These are phyloP conservation scores for Bibio marci DNA, from an alignment of 2,888 invertebrate species.

Conservation along the genomic window DNA sequence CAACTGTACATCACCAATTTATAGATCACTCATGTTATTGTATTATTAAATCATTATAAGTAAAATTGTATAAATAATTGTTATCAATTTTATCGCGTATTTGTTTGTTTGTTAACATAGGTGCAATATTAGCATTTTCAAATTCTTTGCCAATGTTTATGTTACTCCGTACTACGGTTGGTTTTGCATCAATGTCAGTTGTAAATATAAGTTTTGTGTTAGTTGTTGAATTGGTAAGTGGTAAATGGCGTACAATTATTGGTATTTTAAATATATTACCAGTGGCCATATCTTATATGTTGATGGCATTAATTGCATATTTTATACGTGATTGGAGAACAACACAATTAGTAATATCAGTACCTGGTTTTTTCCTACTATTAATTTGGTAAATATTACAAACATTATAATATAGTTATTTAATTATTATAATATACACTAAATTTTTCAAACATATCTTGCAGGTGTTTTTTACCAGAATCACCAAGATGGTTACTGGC, in stretches of 20 bases:
- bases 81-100: too few relatives aligned
- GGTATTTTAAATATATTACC: conserved; percentile 46
- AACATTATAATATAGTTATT: conserved; percentile 1
- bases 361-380: conserved; percentile 37
- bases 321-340: conserved; percentile 38
- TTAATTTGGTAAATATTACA: conserved; percentile 31
- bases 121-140: conserved; percentile 36
- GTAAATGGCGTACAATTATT: conserved; percentile 43
- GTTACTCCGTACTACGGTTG: conserved; percentile 35
- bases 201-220: conserved; percentile 51
- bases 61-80: too few relatives aligned
- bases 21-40: too few relatives aligned
- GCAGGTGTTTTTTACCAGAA: conserved; percentile 57
- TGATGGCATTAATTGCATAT: conserved; percentile 41
- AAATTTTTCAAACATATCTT: too few relatives aligned
- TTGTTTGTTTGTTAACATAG: conserved; percentile 26
- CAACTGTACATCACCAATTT: too few relatives aligned
- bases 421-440: too few relatives aligned
- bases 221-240: conserved; percentile 45
- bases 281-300: conserved; percentile 39
- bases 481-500: conserved; percentile 62
- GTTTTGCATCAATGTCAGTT: conserved; percentile 42
- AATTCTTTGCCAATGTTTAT: conserved; percentile 41
- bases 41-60: too few relatives aligned
- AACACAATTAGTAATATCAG: conserved; percentile 35